phyloP scores from a whole-genome alignment of 2,113 vertebrate genomes.

The Anarhynchus alexandrinus region DNA sequence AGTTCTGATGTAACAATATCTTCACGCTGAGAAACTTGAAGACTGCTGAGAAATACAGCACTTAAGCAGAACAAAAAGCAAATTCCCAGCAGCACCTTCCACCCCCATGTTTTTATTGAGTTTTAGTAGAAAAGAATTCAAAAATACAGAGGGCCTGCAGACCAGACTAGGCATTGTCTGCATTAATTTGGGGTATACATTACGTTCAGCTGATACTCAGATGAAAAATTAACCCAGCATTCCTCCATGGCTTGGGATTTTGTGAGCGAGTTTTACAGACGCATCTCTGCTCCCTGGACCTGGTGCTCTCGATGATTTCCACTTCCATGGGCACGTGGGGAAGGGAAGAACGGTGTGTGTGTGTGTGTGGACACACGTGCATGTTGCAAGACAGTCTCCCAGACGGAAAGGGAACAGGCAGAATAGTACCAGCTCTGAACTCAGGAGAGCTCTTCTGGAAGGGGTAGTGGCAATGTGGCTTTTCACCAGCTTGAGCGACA shows the following conservation, averaged over 20 bases:
- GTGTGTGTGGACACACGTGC: fast-evolving
- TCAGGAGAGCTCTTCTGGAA: neutral
- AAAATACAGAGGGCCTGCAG: slow-evolving; percentile 56
- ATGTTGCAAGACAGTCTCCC: neutral
- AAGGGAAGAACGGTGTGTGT: neutral
- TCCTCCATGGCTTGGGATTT: slow-evolving; percentile 3
- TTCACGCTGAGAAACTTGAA: slow-evolving; percentile 70
- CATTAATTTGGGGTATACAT: slow-evolving; percentile 64
- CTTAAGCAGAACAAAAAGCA: slow-evolving; percentile 72
- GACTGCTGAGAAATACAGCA: slow-evolving; percentile 69
- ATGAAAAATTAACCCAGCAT: slow-evolving; percentile 50
- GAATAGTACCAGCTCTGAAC: neutral
- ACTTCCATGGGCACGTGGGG: neutral
- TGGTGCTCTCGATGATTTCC: neutral
- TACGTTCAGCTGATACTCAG: slow-evolving; percentile 47
- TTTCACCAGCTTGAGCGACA: neutral
- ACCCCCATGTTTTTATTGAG: slow-evolving; percentile 68
- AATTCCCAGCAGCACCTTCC: slow-evolving; percentile 69
- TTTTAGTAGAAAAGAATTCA: slow-evolving; percentile 63
- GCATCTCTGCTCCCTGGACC: neutral
- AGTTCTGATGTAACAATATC: slow-evolving; percentile 69
- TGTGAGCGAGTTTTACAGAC: neutral
- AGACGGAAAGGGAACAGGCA: neutral
- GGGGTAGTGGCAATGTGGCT: neutral
- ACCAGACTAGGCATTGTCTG: slow-evolving; percentile 61